Conservation (phyloP, 2,797 vertebrate species). For the Aplochiton taeniatus region DNA sequence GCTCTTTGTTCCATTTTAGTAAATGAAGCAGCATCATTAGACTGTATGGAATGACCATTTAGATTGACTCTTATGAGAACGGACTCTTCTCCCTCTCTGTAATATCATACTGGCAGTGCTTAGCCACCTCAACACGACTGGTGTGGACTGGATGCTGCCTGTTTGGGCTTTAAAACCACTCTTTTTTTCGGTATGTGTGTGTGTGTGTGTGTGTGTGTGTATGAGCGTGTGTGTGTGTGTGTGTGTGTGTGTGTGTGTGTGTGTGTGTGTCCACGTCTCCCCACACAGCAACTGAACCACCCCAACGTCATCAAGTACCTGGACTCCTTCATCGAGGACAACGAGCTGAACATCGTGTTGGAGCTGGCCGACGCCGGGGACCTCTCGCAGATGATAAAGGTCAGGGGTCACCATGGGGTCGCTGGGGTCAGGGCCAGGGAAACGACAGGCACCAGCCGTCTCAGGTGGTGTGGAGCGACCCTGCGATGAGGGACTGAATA, state of each 20-base stretch:
- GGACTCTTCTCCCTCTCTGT: no score
- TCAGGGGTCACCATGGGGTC: conserved; percentile 50
- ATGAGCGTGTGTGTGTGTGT: not conserved
- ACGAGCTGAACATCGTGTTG: conserved; percentile 90
- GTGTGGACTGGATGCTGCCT: no score
- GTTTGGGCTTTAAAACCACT: not conserved
- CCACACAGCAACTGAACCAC: conserved; percentile 83
- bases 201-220: conserved; percentile 1
- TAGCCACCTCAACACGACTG: no score
- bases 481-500: no score
- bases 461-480: no score
- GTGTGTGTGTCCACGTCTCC: not conserved
- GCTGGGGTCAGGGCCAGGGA: no score
- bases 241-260: not conserved
- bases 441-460: no score
- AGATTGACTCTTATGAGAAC: no score
- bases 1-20: no score
- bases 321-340: conserved; percentile 93
- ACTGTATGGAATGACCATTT: no score
- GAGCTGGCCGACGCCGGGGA: conserved; percentile 91
- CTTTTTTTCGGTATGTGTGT: not conserved
- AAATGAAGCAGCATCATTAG: no score
- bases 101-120: no score
- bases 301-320: conserved; percentile 94
- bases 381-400: conserved; percentile 96